Percentiles rank a stretch among this genome's conserved stretches.
These are phyloP conservation scores for Chitala chitala DNA, from an alignment of 2,113 vertebrate genomes.

Conservation along the genomic window DNA sequence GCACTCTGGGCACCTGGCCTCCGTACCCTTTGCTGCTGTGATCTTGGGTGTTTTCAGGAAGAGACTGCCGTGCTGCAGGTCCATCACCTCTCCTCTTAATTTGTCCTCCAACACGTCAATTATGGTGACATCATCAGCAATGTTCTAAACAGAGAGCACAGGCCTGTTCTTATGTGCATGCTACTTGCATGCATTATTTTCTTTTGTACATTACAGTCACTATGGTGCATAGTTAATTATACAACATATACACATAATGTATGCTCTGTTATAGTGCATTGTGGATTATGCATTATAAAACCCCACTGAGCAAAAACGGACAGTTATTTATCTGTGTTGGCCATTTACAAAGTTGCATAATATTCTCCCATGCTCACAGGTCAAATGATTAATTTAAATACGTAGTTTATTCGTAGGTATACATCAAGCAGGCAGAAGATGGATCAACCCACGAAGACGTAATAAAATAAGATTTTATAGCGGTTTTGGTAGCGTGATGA, in stretches of 20 bases:
- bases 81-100: conserved; percentile 45
- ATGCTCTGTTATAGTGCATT: no score
- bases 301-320: no score
- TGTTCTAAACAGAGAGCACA: conserved; percentile 27
- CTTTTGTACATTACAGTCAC: not conserved
- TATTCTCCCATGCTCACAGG: no score
- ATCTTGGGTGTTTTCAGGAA: conserved; percentile 52
- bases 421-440: no score
- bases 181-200: not conserved
- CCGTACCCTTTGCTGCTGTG: conserved; percentile 43
- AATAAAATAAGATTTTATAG: not conserved
- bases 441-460: not conserved
- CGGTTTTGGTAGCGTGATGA: not conserved
- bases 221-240: no score
- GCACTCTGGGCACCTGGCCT: not conserved
- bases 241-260: no score
- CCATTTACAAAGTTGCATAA: no score
- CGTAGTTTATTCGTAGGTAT: no score
- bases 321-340: no score
- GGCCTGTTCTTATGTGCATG: not conserved
- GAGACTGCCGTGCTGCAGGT: conserved; percentile 50
- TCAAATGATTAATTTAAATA: no score
- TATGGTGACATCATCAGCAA: conserved; percentile 44
- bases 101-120: conserved; percentile 45
- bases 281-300: no score